phyloP scores from a whole-genome alignment of 2,888 invertebrate species.

The Dastarcus helophoroides region DNA sequence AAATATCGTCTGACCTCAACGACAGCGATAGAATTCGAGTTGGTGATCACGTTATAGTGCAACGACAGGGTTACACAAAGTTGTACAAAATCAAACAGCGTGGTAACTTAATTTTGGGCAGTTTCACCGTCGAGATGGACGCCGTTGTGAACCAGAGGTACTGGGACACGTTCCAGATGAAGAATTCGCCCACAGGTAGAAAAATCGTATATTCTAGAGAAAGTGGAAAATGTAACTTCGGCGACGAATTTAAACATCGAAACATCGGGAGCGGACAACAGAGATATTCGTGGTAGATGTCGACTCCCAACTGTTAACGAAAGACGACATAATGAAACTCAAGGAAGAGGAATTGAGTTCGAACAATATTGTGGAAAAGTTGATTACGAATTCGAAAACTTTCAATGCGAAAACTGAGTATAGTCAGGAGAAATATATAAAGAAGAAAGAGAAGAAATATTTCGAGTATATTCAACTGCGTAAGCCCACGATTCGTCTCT shows the following conservation, averaged over 20 bases:
- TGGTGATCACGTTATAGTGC: constrained; percentile 64
- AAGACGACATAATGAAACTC: constrained; percentile 70
- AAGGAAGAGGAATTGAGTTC: constrained; percentile 67
- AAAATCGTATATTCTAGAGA: constrained; percentile 42
- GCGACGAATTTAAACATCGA: constrained; percentile 53
- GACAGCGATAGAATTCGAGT: constrained; percentile 39
- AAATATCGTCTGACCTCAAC: too few relatives aligned
- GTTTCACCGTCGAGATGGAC: constrained; percentile 55
- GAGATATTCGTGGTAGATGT: constrained; percentile 70
- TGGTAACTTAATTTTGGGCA: constrained; percentile 53
- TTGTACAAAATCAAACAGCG: constrained; percentile 58
- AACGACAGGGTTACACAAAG: constrained; percentile 68
- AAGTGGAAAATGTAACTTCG: constrained; percentile 45
- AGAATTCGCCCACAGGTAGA: constrained; percentile 44
- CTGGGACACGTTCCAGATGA: constrained; percentile 66
- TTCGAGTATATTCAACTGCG: constrained; percentile 70
- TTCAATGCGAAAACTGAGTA: constrained; percentile 85
- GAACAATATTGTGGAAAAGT: constrained; percentile 70
- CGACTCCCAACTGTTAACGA: constrained; percentile 69
- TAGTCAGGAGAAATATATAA: constrained; percentile 87
- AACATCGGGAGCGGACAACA: constrained; percentile 67
- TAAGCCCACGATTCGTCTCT: constrained; percentile 67
- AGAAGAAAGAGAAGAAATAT: constrained; percentile 92
- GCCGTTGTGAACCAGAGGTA: constrained; percentile 58
- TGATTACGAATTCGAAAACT: constrained; percentile 85